These are phyloP conservation scores for Agelas oroides DNA, from an alignment of 37 sponge, comb jelly and placozoan genomes.

Conservation along the genomic window DNA sequence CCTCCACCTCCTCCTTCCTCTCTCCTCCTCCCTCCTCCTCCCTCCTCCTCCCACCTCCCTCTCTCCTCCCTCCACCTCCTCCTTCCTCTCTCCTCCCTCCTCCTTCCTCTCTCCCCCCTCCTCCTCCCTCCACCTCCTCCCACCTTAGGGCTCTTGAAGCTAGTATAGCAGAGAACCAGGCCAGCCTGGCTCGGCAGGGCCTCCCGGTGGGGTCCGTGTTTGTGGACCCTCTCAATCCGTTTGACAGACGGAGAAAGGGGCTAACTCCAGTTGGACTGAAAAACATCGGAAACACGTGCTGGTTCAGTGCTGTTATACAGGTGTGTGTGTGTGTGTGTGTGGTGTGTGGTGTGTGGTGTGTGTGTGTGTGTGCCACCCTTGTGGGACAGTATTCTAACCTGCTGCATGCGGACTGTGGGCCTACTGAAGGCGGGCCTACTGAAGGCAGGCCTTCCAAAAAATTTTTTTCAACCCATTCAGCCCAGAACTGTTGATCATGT, in stretches of 20 bases:
- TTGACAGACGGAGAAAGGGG: conserved; percentile 65
- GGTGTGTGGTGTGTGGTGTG: neutral
- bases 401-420: neutral
- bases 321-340: conserved; percentile 8
- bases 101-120: neutral
- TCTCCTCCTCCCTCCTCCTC: too few relatives aligned
- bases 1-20: too few relatives aligned
- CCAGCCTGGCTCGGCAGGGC: conserved; percentile 17
- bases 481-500: too few relatives aligned
- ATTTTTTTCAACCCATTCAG: too few relatives aligned
- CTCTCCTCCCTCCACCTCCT: too few relatives aligned
- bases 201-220: conserved; percentile 23
- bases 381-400: too few relatives aligned
- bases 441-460: too few relatives aligned
- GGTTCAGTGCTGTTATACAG: conserved; percentile 88
- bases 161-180: conserved; percentile 61
- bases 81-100: too few relatives aligned
- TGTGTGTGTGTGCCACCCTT: too few relatives aligned
- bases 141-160: conserved; percentile 75
- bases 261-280: conserved; percentile 74
- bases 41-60: too few relatives aligned
- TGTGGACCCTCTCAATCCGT: conserved; percentile 77
- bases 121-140: neutral
- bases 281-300: conserved; percentile 88
- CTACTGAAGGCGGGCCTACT: too few relatives aligned